Conservation (phyloP, 2,113 vertebrate genomes). For the Chionodraco myersi region DNA sequence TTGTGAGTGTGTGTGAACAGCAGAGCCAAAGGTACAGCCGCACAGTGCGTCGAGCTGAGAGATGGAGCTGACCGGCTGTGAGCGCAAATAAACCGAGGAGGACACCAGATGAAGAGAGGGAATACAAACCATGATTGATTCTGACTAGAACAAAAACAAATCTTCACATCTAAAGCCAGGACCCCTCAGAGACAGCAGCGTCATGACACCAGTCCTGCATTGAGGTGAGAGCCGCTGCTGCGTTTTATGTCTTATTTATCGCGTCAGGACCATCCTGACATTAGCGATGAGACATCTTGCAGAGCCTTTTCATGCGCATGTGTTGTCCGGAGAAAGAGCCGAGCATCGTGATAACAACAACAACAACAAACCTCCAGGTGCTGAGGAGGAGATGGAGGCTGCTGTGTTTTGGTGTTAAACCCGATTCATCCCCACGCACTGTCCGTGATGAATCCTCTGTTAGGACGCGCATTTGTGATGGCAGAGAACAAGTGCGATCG, state of each 20-base stretch:
- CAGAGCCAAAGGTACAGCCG: slow-evolving; percentile 39
- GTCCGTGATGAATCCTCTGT: background rate
- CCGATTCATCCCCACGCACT: slow-evolving; percentile 23
- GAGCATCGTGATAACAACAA: slow-evolving; percentile 16
- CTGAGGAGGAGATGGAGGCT: slow-evolving; percentile 50
- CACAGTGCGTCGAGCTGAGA: slow-evolving; percentile 57
- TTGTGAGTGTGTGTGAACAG: slow-evolving; percentile 38
- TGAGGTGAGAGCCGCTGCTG: slow-evolving; percentile 74
- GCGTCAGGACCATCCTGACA: slow-evolving; percentile 30
- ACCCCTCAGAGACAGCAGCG: slow-evolving; percentile 32
- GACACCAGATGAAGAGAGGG: background rate
- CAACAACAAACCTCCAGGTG: slow-evolving; percentile 53
- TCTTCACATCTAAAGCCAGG: slow-evolving; percentile 9
- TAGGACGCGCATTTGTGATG: background rate
- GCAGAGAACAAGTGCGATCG: slow-evolving; percentile 36
- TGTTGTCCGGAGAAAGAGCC: background rate
- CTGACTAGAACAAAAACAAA: slow-evolving; percentile 24
- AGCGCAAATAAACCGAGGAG: slow-evolving; percentile 9
- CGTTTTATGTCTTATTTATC: slow-evolving; percentile 31
- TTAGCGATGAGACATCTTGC: slow-evolving; percentile 7
- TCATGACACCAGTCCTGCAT: slow-evolving; percentile 70
- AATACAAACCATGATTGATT: slow-evolving; percentile 17
- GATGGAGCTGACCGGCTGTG: slow-evolving; percentile 56
- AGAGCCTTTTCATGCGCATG: background rate
- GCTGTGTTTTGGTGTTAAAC: slow-evolving; percentile 31